A percentile compares a stretch with the other conserved stretches of the same genome.
Conservation (phyloP, 1,140 invertebrate species). For the Frieseomelitta varia region DNA sequence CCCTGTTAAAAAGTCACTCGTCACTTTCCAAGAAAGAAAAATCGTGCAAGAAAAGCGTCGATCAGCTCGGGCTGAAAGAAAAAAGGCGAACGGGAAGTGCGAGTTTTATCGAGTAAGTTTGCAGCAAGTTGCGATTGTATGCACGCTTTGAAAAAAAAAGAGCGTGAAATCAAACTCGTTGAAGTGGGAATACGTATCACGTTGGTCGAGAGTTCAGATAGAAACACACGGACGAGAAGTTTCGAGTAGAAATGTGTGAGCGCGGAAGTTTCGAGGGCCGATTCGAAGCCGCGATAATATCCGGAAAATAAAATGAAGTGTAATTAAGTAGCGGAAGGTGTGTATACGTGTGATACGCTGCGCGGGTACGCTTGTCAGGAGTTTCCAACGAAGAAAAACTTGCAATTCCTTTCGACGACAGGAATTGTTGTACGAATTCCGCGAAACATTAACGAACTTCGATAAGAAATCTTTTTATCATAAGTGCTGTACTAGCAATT, state of each 20-base stretch:
- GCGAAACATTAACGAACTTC: neutral
- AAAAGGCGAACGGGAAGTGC: neutral
- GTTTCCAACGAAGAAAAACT: neutral
- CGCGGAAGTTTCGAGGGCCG: neutral
- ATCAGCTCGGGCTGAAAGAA: neutral
- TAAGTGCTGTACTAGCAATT: too few relatives aligned
- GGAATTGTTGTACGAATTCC: neutral
- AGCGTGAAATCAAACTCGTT: neutral
- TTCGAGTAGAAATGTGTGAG: neutral
- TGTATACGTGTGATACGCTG: neutral
- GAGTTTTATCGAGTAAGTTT: neutral
- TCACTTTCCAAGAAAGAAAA: neutral
- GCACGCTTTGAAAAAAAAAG: neutral
- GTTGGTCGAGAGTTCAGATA: neutral
- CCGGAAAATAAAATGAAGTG: constrained; percentile 16
- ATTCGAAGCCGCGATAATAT: constrained; percentile 6
- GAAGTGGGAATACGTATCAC: neutral
- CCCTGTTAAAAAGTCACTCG: neutral
- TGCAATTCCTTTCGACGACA: neutral
- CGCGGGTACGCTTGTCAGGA: too few relatives aligned
- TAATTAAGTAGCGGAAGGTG: neutral
- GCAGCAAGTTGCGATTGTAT: neutral
- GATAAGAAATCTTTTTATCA: neutral
- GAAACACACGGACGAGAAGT: neutral
- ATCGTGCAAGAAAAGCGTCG: neutral